A percentile compares a stretch with the other conserved stretches of the same genome.
These are phyloP conservation scores for Rhingia campestris DNA, from an alignment of 2,888 invertebrate species.

Conservation along the genomic window DNA sequence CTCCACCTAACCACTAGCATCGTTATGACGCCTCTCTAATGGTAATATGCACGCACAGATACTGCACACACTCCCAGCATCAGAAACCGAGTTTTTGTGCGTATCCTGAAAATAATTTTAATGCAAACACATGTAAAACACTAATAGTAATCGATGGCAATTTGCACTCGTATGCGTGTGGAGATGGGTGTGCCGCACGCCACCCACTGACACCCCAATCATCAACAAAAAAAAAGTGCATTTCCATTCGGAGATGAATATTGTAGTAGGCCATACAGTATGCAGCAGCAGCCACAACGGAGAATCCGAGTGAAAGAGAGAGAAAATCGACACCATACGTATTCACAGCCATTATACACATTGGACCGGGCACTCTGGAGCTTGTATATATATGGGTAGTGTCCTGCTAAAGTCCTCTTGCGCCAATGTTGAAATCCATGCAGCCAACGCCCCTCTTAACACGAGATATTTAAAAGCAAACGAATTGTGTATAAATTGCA, in stretches of 20 bases:
- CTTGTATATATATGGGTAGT: conserved; percentile 28
- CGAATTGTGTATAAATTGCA: conserved; percentile 72
- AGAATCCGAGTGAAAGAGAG: conserved; percentile 29
- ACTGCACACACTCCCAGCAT: conserved; percentile 38
- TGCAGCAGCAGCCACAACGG: conserved; percentile 28
- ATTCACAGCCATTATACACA: background rate
- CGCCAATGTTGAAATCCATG: conserved; percentile 68
- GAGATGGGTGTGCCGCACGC: conserved; percentile 14
- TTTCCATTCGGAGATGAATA: conserved; percentile 53
- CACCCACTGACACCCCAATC: conserved; percentile 20
- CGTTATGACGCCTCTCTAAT: conserved; percentile 7
- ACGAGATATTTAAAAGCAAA: conserved; percentile 71
- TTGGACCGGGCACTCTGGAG: conserved; percentile 15
- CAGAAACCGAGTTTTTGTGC: conserved; percentile 64
- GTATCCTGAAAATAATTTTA: conserved; percentile 65
- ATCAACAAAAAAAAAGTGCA: conserved; percentile 57
- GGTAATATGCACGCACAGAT: conserved; percentile 2
- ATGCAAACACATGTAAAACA: conserved; percentile 70
- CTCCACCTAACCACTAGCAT: conserved; percentile 13
- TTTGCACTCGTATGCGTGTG: conserved; percentile 49
- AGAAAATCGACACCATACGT: conserved; percentile 34
- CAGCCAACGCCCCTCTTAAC: conserved; percentile 73
- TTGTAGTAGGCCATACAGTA: conserved; percentile 40
- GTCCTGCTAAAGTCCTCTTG: conserved; percentile 37
- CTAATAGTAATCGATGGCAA: conserved; percentile 64